Conservation (phyloP, 1,140 invertebrate genomes). For the Leguminivora glycinivorella region DNA sequence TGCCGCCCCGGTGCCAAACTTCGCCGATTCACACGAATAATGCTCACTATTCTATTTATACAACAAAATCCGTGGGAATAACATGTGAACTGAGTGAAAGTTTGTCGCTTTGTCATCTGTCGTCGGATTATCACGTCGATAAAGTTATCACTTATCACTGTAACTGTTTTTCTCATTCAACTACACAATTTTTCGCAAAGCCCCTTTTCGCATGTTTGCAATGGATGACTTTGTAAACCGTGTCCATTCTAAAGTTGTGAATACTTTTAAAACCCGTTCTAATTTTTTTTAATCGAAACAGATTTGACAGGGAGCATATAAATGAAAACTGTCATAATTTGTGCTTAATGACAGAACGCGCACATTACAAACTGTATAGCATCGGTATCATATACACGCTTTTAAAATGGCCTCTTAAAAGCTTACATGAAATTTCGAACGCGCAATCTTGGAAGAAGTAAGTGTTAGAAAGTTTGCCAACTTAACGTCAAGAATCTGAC, state of each 20-base stretch:
- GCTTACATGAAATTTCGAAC: constrained; percentile 5
- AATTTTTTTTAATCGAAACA: no score
- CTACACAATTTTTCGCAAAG: neutral
- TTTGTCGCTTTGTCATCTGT: neutral
- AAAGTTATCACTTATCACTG: neutral
- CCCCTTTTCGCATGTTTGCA: neutral
- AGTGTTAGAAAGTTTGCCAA: constrained; percentile 12
- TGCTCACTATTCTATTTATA: constrained; percentile 10
- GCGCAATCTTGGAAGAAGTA: neutral
- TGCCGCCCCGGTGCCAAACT: constrained; percentile 11
- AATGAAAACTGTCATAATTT: neutral
- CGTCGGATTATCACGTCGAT: neutral
- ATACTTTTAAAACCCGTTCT: no score
- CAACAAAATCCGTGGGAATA: neutral
- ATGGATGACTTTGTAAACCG: no score
- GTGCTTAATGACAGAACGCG: neutral
- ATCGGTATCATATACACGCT: neutral
- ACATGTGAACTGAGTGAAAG: neutral
- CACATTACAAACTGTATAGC: neutral
- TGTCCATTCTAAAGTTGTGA: no score
- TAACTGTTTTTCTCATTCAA: neutral
- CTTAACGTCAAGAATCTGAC: constrained; percentile 5
- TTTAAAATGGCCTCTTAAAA: neutral
- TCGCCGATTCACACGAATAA: constrained; percentile 12
- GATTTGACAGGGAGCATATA: neutral